Base-by-base conservation (phyloP, 1,140 invertebrate species). In the Rhizoglyphus robini region DNA sequence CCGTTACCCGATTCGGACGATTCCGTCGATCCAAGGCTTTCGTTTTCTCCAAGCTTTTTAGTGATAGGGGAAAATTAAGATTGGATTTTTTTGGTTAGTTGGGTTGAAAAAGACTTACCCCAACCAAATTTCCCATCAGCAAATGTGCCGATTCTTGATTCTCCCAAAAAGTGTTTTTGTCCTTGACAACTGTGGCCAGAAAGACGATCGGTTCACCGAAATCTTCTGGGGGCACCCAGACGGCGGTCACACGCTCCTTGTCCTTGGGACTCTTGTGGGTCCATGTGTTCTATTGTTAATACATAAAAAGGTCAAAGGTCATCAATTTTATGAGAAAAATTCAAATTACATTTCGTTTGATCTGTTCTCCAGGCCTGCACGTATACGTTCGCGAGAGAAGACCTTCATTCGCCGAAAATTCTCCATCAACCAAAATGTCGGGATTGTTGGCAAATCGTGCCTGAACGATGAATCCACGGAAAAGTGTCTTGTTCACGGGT, bases 401-500 rank as follows among this genome's bases (percentile, higher is more conserved):
- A 2, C 18, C 15, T n/a, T 60, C 58, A 3, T 29, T 60, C 11
- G 58, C 27, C 23, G 27, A 15, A 15, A 60, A 60, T 46, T 34
- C 1, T 11, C 58, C 58, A 27, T 60, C 58, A 13, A 29, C 58
- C 23, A 60, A 34, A 18, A 60, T 23, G 15, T 41, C 29, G 2
- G 3, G 58, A 60, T 60, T 32, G 27, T 60, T 60, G 29, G 58
- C 58, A 8, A 20, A 29, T 20, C 58, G 58, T 46, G 58, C 58
- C 29, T 60, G 58, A 20, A 60, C 32, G 11, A 60, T 27, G 36
- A 60, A 60, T 27, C 58, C 58, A 34, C 38, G 32, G 29, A 60
- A 60, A 20, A 27, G 8, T 20, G 3, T 34, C 13, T 27, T 20
- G 23, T 60, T 27, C 4, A 11, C 8, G 4, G 57, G 58, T 3